Evolutionary conservation across 2,797 vertebrate species (phyloP).

Genomic region (Avahi laniger): DNA sequence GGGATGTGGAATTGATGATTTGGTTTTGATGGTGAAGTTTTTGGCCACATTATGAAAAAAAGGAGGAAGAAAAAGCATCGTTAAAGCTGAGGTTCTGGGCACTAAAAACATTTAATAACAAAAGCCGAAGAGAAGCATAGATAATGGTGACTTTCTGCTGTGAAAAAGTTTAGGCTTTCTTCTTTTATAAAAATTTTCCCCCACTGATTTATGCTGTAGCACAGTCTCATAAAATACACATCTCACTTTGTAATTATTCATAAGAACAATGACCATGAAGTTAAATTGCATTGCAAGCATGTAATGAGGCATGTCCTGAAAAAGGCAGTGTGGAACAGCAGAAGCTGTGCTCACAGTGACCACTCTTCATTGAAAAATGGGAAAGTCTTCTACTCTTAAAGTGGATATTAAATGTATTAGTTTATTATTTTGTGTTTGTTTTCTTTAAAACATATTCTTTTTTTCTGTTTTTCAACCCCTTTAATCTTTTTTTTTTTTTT

Average conservation of each 20-base stretch:
- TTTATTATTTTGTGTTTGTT: conserved; percentile 4
- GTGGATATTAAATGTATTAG: not conserved
- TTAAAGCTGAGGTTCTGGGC: not conserved
- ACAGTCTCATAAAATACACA: not conserved
- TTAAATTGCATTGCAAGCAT: not conserved
- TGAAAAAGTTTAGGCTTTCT: not conserved
- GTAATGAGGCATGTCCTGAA: too few species aligned
- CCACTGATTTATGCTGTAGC: not conserved
- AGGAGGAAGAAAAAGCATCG: not conserved
- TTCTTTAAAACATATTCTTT: not conserved
- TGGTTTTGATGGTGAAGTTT: not conserved
- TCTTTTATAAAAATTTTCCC: not conserved
- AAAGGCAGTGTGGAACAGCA: not conserved
- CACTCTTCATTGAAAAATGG: not conserved
- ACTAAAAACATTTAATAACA: not conserved
- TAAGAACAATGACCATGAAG: not conserved
- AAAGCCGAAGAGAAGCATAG: not conserved
- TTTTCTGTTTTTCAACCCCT: not conserved
- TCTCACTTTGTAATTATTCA: not conserved
- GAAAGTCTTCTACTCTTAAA: not conserved
- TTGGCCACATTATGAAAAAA: not conserved
- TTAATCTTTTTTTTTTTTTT: not conserved
- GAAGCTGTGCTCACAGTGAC: too few species aligned
- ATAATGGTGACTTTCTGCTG: not conserved
- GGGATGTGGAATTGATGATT: not conserved